Conservation (phyloP, 2,797 vertebrate species). For the Columba guinea region DNA sequence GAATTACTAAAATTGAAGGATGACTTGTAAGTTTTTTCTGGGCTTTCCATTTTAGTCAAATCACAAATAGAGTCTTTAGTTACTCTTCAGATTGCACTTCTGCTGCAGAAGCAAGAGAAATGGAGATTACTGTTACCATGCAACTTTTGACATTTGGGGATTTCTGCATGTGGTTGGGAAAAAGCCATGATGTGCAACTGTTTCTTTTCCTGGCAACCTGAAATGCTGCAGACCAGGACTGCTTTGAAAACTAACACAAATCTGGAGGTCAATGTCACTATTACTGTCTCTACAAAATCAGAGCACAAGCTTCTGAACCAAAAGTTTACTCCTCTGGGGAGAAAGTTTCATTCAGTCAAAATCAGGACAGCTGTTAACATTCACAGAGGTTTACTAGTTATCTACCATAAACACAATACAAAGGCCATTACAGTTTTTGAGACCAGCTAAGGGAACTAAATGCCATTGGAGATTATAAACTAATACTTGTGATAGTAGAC, state of each 20-base stretch:
- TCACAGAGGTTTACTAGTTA: neutral
- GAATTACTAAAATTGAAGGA: neutral
- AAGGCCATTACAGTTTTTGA: neutral
- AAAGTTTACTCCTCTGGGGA: neutral
- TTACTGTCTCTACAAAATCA: neutral
- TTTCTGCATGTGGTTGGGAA: neutral
- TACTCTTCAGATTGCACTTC: neutral
- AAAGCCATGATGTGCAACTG: neutral
- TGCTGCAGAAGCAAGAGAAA: neutral
- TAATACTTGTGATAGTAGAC: neutral
- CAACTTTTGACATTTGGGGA: neutral
- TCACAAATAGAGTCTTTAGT: neutral
- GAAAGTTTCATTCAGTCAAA: neutral
- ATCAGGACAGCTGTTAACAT: neutral
- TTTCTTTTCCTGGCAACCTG: neutral
- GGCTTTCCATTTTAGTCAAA: neutral
- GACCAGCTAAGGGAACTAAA: neutral
- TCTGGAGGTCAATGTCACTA: neutral
- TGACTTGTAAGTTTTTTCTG: neutral
- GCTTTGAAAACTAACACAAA: neutral
- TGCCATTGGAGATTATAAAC: neutral
- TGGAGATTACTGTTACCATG: neutral
- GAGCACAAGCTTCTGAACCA: neutral
- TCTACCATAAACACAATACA: neutral
- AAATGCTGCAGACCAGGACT: neutral